Evolutionary conservation across 2,797 vertebrate species (phyloP), one percentile per base, ranked within the genome.

Genomic region (Fratercula arctica): DNA sequence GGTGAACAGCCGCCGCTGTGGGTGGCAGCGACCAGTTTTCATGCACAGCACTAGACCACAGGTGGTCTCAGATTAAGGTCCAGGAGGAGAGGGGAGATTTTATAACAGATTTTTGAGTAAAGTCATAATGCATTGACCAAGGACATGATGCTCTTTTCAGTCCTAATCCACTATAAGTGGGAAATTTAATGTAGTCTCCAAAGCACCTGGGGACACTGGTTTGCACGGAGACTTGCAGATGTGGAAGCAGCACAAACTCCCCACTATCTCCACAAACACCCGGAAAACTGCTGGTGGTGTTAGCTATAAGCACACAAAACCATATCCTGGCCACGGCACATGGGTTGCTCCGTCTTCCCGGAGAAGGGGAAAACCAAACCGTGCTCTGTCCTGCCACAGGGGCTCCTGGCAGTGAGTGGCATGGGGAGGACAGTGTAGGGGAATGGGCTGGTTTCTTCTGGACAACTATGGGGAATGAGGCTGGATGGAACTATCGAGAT

Each of bases 381-480:
- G 1, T 68, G 60, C 43, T 60, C 53, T 64, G 37, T 35, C 11
- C 50, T 37, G 53, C 48, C 59, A 14, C 0, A 0, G 78, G 21
- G 23, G 31, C 48, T 85, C 46, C 54, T 68, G 68, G 72, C n/a
- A 85, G 53, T 4, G n/a, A 50, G 19, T 0, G 0, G 19, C 3
- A 4, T 16, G n/a, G 46, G 51, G 11, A 59, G 31, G 46, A 35
- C 10, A 33, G 15, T 21, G 16, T 20, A 5, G 19, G 13, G 87
- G n/a, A 50, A 53, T 4, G 48, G 51, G 51, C 17, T 9, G 10
- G 10, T 63, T 87, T 78, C 33, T 75, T 39, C 41, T 14, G 51
- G 29, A 60, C 41, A 77, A 23, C 51, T 29, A 10, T 1, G 3
- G 17, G 24, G 35, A 70, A 54, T 28, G 69, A 39, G 33, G 39